A percentile compares a stretch with the other conserved stretches of the same genome.
Conservation (phyloP, 2,797 vertebrate genomes). For the Rhinophrynus dorsalis region DNA sequence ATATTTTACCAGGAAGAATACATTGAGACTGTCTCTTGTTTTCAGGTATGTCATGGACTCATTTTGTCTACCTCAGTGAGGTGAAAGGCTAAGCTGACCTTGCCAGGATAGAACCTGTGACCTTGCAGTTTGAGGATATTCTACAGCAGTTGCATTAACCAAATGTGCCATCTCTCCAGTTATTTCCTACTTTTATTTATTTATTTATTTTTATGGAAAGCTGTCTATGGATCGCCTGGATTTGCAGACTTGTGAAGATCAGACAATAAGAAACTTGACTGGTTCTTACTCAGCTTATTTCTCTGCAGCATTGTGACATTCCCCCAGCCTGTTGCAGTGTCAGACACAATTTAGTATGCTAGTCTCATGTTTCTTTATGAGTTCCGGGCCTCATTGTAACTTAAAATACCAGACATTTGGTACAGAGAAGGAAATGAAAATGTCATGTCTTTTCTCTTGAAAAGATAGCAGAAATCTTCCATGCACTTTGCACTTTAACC, state of each 20-base stretch:
- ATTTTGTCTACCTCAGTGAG: too few relatives aligned
- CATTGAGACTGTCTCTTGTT: too few relatives aligned
- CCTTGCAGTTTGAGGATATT: too few relatives aligned
- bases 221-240: too few relatives aligned
- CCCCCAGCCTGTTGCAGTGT: not conserved
- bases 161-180: too few relatives aligned
- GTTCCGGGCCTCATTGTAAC: not conserved
- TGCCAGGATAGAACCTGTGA: too few relatives aligned
- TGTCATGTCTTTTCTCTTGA: constrained; percentile 36
- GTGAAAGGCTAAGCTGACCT: too few relatives aligned
- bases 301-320: constrained; percentile 19
- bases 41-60: too few relatives aligned
- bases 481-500: constrained; percentile 30
- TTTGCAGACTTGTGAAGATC: constrained; percentile 26
- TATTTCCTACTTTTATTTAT: too few relatives aligned
- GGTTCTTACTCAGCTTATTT: not conserved
- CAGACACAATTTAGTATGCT: accelerated
- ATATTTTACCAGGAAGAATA: too few relatives aligned
- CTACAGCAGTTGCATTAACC: too few relatives aligned
- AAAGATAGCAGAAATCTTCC: constrained; percentile 23
- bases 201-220: too few relatives aligned
- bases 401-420: constrained; percentile 9
- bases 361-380: constrained; percentile 20
- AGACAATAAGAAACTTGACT: not conserved
- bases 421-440: constrained; percentile 34